These are phyloP conservation scores for Neodon shergylaensis DNA, from an alignment of 2,113 vertebrate species.

Conservation along the genomic window DNA sequence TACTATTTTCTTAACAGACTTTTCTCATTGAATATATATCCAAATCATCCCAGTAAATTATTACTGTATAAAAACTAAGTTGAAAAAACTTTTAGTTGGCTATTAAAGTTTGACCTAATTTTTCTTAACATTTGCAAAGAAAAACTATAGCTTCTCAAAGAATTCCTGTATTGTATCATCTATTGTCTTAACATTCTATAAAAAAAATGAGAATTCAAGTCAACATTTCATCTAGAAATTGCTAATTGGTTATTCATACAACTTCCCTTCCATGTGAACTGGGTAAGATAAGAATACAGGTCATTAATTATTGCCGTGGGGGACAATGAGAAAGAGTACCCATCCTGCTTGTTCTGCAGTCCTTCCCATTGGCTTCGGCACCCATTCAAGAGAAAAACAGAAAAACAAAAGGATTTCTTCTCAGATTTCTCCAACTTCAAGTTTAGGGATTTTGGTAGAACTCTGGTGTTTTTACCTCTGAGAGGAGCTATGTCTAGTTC, in stretches of 20 bases:
- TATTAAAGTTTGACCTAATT: slow-evolving; percentile 8
- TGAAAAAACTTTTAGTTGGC: not conserved
- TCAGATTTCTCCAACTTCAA: not conserved
- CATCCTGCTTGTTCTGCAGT: not conserved
- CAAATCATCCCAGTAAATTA: not conserved
- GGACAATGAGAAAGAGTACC: not conserved
- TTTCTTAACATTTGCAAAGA: slow-evolving; percentile 31
- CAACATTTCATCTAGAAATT: slow-evolving; percentile 4
- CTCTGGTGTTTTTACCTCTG: not conserved
- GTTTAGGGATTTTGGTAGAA: not conserved
- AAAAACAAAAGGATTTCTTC: not conserved
- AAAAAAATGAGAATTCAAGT: slow-evolving; percentile 24
- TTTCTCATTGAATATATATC: not conserved
- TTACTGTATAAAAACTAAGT: not conserved
- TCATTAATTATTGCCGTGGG: slow-evolving; percentile 2
- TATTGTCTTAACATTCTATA: slow-evolving; percentile 30
- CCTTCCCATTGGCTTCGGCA: not conserved
- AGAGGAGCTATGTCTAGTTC: not conserved
- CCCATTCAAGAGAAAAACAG: not conserved
- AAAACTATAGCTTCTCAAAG: not conserved
- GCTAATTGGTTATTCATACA: slow-evolving; percentile 33
- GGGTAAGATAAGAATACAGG: not conserved
- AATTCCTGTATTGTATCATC: not conserved
- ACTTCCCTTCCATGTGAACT: not conserved
- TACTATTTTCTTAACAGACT: not conserved